A percentile compares a stretch with the other conserved stretches of the same genome.
These are phyloP conservation scores for Gnathochromis pfefferi DNA, from an alignment of 2,113 vertebrate genomes.

Conservation along the genomic window DNA sequence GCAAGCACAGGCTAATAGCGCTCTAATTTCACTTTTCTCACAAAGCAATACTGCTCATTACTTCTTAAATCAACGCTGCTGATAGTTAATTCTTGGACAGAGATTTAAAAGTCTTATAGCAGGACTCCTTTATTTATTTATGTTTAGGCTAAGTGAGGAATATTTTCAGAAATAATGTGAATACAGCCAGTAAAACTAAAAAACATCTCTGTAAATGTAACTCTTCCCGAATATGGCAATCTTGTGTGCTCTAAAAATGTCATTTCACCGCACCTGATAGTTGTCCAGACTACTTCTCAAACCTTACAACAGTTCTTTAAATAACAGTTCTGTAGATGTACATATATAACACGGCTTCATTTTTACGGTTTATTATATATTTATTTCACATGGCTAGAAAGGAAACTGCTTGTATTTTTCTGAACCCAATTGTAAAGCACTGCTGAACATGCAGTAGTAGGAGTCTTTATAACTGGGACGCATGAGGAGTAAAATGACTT, in stretches of 20 bases:
- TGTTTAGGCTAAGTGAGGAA: fast-evolving
- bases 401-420: background rate
- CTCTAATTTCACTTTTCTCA: background rate
- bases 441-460: background rate
- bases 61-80: fast-evolving
- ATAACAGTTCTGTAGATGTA: background rate
- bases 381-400: background rate
- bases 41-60: background rate
- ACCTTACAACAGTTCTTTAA: background rate
- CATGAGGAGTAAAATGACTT: background rate
- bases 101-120: background rate
- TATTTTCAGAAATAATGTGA: background rate
- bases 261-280: fast-evolving
- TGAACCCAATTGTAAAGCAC: background rate
- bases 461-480: background rate
- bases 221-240: fast-evolving
- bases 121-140: background rate
- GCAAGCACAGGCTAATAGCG: background rate
- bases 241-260: background rate
- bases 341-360: fast-evolving
- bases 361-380: background rate
- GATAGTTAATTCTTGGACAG: background rate
- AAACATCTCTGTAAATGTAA: background rate
- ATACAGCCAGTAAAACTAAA: background rate
- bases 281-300: background rate